These are phyloP conservation scores for Lapara coniferarum DNA, from an alignment of 2,888 invertebrate species.

Conservation along the genomic window DNA sequence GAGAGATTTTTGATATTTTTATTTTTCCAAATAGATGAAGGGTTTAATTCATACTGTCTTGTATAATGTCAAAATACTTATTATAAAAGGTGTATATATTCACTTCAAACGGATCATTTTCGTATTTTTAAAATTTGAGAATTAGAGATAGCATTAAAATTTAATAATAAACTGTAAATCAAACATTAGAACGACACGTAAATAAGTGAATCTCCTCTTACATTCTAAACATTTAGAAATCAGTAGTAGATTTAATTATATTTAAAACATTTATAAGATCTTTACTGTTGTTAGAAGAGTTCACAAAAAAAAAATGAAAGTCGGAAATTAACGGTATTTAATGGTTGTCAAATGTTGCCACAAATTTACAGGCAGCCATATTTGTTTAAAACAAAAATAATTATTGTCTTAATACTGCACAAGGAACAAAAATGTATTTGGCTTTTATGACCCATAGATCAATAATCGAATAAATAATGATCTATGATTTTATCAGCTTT, in stretches of 20 bases:
- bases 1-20: neutral
- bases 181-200: neutral
- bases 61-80: neutral
- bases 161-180: neutral
- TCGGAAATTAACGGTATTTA: no score
- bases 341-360: neutral
- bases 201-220: neutral
- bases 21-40: neutral
- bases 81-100: neutral
- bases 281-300: neutral
- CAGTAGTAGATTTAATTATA: neutral
- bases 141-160: no score
- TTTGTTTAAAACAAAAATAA: neutral
- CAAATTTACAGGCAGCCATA: neutral
- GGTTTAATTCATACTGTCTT: neutral
- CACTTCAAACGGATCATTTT: neutral
- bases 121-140: no score
- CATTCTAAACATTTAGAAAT: neutral
- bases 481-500: neutral
- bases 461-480: conserved; percentile 8
- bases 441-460: neutral
- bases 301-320: neutral
- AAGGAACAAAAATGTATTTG: neutral
- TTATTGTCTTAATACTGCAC: neutral
- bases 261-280: neutral